Conservation (phyloP, 2,113 vertebrate species). For the Sceloporus undulatus region DNA sequence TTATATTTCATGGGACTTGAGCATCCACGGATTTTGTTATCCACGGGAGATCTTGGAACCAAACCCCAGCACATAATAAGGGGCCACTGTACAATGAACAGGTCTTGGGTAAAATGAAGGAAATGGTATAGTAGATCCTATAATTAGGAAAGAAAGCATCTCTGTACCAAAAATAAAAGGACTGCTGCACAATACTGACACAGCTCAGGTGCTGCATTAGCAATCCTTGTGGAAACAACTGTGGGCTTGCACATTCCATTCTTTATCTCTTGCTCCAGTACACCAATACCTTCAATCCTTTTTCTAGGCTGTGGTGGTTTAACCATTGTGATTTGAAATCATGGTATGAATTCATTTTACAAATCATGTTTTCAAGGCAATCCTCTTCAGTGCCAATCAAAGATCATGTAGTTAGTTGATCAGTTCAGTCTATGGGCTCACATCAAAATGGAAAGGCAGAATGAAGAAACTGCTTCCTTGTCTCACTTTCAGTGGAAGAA, state of each 20-base stretch:
- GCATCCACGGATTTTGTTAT: too few species aligned
- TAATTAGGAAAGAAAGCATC: not conserved
- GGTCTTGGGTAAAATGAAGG: not conserved
- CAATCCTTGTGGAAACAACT: not conserved
- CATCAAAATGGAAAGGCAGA: not conserved
- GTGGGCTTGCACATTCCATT: not conserved
- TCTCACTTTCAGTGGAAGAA: not conserved
- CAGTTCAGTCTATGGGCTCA: not conserved
- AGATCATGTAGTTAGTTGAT: not conserved
- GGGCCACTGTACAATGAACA: not conserved
- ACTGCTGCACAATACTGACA: not conserved
- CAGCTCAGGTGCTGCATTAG: not conserved
- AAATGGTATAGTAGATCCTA: not conserved
- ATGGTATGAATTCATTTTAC: not conserved
- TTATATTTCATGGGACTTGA: too few species aligned
- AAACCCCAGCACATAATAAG: too few species aligned
- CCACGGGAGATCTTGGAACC: too few species aligned
- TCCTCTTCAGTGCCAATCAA: not conserved
- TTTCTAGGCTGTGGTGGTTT: not conserved
- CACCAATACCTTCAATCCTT: not conserved
- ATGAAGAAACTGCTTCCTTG: not conserved
- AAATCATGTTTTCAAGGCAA: not conserved
- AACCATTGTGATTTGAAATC: not conserved
- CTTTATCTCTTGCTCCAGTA: not conserved
- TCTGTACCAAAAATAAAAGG: not conserved